These are phyloP conservation scores for Donacobius atricapilla DNA, from an alignment of 2,113 vertebrate species.

Conservation along the genomic window DNA sequence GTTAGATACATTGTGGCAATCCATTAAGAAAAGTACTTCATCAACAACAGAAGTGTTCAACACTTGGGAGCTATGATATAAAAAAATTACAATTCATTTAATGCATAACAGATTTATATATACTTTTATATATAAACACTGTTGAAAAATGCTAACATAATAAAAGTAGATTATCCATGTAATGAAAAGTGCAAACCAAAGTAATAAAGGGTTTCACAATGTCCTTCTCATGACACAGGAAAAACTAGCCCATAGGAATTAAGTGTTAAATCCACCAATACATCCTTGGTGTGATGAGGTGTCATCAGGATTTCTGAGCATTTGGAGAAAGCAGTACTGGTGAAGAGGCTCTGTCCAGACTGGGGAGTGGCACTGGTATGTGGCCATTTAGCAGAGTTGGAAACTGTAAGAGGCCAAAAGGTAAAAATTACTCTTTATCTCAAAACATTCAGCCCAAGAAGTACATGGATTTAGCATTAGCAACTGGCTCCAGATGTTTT, in stretches of 20 bases:
- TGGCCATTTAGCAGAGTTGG: slow-evolving; percentile 92
- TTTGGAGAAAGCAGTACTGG: slow-evolving; percentile 86
- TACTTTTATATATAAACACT: slow-evolving; percentile 75
- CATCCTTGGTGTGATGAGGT: slow-evolving; percentile 61
- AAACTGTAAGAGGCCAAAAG: slow-evolving; percentile 79
- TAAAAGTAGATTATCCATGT: slow-evolving; percentile 74
- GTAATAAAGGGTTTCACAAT: slow-evolving; percentile 71
- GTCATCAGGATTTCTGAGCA: slow-evolving; percentile 89
- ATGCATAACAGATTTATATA: slow-evolving; percentile 81
- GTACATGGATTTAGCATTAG: not conserved
- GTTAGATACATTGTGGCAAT: slow-evolving; percentile 71
- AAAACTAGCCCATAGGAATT: slow-evolving; percentile 68
- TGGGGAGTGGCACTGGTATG: slow-evolving; percentile 87
- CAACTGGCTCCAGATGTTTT: not conserved
- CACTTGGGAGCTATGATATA: slow-evolving; percentile 75
- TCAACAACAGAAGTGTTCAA: slow-evolving; percentile 79
- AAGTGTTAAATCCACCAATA: slow-evolving; percentile 60
- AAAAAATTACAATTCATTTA: slow-evolving; percentile 78
- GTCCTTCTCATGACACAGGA: slow-evolving; percentile 78
- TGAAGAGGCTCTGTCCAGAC: slow-evolving; percentile 88
- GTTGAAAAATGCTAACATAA: slow-evolving; percentile 75
- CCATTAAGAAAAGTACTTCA: slow-evolving; percentile 74
- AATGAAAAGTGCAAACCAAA: slow-evolving; percentile 82
- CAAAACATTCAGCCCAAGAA: not conserved
- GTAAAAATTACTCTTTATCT: slow-evolving; percentile 2